phyloP scores from a whole-genome alignment of 2,113 vertebrate genomes.

The Vulpes lagopus region DNA sequence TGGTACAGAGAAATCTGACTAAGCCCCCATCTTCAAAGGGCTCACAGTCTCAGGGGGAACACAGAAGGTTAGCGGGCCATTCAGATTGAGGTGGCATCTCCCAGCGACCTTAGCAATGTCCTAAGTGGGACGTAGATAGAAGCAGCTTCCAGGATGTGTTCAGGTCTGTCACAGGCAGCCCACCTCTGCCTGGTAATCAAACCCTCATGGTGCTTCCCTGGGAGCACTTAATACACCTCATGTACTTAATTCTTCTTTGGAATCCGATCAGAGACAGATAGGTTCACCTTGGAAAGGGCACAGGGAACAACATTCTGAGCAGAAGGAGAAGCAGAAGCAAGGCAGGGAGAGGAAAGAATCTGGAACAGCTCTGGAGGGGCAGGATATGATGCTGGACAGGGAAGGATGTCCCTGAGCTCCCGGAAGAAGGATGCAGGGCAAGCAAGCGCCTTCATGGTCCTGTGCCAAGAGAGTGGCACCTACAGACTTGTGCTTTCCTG shows the following conservation, averaged over 20 bases:
- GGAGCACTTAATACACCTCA: not conserved
- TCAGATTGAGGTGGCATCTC: not conserved
- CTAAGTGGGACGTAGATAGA: not conserved
- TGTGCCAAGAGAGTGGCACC: not conserved
- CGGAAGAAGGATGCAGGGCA: not conserved
- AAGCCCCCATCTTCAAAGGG: not conserved
- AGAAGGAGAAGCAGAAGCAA: not conserved
- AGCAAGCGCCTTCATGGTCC: not conserved
- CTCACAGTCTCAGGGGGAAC: not conserved
- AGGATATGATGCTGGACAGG: too few species aligned
- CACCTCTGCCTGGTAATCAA: not conserved
- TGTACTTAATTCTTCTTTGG: not conserved
- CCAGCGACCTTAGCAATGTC: too few species aligned
- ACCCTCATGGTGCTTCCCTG: not conserved
- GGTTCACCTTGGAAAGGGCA: rapidly evolving
- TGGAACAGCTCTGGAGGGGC: not conserved
- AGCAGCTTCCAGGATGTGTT: not conserved
- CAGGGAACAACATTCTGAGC: not conserved
- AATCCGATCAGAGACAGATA: not conserved
- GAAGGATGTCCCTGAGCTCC: not conserved
- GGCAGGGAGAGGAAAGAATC: too few species aligned
- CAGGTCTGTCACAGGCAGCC: not conserved
- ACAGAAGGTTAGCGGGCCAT: not conserved
- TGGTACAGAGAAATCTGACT: not conserved
- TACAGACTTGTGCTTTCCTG: not conserved